Percentiles rank a stretch among this genome's conserved stretches.
These are phyloP conservation scores for Stomatorhinus ivindoensis DNA, from an alignment of 2,113 vertebrate genomes.

Conservation along the genomic window DNA sequence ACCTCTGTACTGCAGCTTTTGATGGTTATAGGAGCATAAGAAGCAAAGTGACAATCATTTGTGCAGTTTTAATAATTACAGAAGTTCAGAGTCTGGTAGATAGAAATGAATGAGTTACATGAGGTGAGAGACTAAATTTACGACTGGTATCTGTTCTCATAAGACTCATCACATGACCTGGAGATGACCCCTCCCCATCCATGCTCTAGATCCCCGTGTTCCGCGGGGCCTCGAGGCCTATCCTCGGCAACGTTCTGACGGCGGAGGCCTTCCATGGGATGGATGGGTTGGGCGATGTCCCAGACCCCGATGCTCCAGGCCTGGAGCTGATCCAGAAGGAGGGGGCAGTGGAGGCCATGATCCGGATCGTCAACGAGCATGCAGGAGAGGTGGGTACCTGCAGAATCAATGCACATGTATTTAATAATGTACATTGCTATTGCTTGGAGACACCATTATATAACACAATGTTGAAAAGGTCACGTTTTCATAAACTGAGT, in stretches of 20 bases:
- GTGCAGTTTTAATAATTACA: neutral
- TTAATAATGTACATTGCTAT: neutral
- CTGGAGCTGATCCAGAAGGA: constrained; percentile 55
- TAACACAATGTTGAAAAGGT: neutral
- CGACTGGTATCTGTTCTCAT: neutral
- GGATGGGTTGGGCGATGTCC: constrained; percentile 62
- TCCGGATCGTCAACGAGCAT: constrained; percentile 54
- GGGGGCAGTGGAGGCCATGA: constrained; percentile 55
- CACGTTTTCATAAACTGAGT: neutral
- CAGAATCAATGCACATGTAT: neutral
- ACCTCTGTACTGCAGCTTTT: neutral
- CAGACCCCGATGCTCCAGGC: constrained; percentile 53
- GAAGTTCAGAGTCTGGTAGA: neutral
- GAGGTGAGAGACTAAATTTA: neutral
- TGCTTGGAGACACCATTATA: neutral
- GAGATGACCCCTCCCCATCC: neutral
- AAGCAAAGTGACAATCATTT: neutral
- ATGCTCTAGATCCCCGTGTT: constrained; percentile 60
- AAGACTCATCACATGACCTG: neutral
- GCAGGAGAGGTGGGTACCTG: constrained; percentile 54
- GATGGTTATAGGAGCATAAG: neutral
- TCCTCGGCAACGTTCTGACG: constrained; percentile 41
- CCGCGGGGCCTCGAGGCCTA: constrained; percentile 44
- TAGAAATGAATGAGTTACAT: neutral
- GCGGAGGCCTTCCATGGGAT: constrained; percentile 52